Evolutionary conservation across 2,888 invertebrate genomes (phyloP), one percentile per base, ranked within the genome.

Genomic region (Acronicta alni): DNA sequence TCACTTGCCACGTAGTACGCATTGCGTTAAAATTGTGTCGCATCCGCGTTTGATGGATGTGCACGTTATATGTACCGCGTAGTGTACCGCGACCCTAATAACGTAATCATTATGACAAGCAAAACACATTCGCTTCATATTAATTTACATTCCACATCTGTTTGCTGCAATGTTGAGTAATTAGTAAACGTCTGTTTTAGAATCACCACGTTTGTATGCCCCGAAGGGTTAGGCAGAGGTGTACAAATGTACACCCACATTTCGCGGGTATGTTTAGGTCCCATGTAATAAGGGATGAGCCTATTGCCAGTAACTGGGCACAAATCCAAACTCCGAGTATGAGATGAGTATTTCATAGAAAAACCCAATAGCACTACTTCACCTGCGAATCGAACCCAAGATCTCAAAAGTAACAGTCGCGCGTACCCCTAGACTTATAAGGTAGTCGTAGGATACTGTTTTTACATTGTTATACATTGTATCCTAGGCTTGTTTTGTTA

Each of bases 71-170:
- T n/a, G n/a, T n/a, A n/a, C n/a, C 48, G 57, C 32, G 54, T 43
- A 61, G 53, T 51, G 32, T 38, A 53, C 49, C 58, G 53, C 46
- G 67, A 55, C 60, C 68, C 65, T 75, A 77, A 71, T 74, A 69
- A 74, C 60, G 76, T 80, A 74, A 82, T 83, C 76, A 82, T 72
- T 75, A 70, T 75, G 79, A 80, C 79, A 77, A 69, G 77, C 62
- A 70, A 74, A 75, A 82, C 70, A 77, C 77, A 72, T 77, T 67
- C 69, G 49, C 54, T 57, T 79, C 67, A 74, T 81, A 80, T 81
- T 79, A 83, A 83, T 85, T 81, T 73, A 74, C 80, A 84, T 82
- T 75, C 70, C 67, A 44, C 48, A 44, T 45, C 44, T 56, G 48
- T 60, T 51, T 67, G 69, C 64, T 59, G 45, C 26, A 46, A 57